Percentiles rank a stretch among this genome's conserved stretches.
Conservation (phyloP, 30 jellyfish, hydroid and myxozoan genomes). For the Pelagia noctiluca region DNA sequence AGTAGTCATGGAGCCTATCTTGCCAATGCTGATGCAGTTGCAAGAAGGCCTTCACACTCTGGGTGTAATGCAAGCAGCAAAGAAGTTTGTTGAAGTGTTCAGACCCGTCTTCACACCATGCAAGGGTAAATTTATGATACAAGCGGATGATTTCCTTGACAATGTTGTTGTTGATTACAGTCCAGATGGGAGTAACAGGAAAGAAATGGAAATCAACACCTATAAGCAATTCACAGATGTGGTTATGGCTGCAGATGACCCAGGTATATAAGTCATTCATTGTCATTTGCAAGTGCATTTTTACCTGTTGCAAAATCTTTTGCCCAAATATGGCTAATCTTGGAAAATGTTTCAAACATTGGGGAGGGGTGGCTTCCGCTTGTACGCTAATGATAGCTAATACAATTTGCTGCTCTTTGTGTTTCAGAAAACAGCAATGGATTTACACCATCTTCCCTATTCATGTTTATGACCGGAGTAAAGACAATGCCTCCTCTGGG, state of each 20-base stretch:
- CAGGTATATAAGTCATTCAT: background rate
- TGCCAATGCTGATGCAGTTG: background rate
- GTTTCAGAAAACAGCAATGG: background rate
- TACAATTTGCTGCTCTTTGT: background rate
- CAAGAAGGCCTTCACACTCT: background rate
- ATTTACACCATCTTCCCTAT: conserved; percentile 25
- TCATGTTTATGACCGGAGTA: conserved; percentile 18
- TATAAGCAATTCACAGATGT: background rate
- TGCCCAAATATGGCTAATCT: background rate
- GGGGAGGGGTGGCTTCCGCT: background rate
- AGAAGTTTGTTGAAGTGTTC: background rate
- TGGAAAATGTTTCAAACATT: background rate
- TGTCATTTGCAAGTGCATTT: background rate
- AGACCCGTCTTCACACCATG: background rate
- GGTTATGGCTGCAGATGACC: conserved; percentile 2
- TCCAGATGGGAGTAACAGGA: conserved; percentile 5
- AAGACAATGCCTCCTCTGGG: conserved; percentile 34
- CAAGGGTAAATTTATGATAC: background rate
- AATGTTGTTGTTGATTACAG: background rate
- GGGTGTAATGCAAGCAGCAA: background rate
- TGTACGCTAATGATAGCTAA: background rate
- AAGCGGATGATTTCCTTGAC: background rate
- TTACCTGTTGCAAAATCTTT: background rate
- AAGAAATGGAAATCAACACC: background rate
- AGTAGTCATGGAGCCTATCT: conserved; percentile 1